These are phyloP conservation scores for Agraylea sexmaculata DNA, from an alignment of 1,140 invertebrate genomes.

Conservation along the genomic window DNA sequence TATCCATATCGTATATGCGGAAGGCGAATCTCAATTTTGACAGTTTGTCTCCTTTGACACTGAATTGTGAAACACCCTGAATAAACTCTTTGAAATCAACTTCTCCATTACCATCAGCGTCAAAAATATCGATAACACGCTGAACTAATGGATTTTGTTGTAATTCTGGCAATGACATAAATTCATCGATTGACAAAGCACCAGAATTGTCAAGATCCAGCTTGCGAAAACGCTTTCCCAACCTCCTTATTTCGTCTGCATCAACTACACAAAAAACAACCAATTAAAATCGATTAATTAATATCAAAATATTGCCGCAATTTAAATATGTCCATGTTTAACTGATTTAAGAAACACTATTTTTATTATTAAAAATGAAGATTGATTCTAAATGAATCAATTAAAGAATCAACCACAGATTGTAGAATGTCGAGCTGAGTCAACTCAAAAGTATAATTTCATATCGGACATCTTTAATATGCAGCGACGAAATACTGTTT, in stretches of 20 bases:
- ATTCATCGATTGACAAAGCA: conserved; percentile 93
- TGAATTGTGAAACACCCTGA: conserved; percentile 97
- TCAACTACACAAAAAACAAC: conserved; percentile 69
- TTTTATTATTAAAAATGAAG: too few species aligned
- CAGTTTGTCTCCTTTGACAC: conserved; percentile 97
- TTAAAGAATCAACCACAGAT: too few species aligned
- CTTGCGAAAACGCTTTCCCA: conserved; percentile 95
- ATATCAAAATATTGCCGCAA: too few species aligned
- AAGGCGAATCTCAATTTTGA: conserved; percentile 97
- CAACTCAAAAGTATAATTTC: too few species aligned
- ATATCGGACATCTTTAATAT: too few species aligned
- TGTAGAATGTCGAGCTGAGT: too few species aligned
- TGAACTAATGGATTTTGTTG: conserved; percentile 98
- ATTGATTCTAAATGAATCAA: too few species aligned
- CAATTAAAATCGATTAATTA: too few species aligned
- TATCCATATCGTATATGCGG: conserved; percentile 99
- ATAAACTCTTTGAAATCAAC: conserved; percentile 85
- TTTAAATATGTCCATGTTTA: too few species aligned
- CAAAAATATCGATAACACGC: conserved; percentile 97
- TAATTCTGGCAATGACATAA: conserved; percentile 95
- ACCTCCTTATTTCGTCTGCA: conserved; percentile 92
- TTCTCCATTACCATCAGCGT: conserved; percentile 97
- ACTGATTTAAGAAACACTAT: too few species aligned
- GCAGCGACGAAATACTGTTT: too few species aligned
- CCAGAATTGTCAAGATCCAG: conserved; percentile 96